Evolutionary conservation across 2,888 invertebrate species (phyloP).

Genomic region (Dermolepida albohirtum): DNA sequence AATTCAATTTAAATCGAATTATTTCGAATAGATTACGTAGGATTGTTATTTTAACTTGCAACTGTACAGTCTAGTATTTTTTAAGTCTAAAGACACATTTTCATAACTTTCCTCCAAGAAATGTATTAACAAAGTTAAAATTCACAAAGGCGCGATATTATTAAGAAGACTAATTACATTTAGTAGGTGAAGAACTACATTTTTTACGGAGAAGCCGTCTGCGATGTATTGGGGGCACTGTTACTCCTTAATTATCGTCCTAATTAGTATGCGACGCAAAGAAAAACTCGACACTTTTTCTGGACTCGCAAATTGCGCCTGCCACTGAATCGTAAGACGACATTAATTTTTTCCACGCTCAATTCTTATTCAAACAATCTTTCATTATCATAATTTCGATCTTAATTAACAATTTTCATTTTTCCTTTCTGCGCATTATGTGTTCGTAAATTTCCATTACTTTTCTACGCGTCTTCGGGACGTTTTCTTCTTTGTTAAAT

Average conservation of each 20-base stretch:
- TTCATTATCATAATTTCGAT: constrained; percentile 4
- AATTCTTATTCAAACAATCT: constrained; percentile 17
- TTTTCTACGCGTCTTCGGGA: not conserved
- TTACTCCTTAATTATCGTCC: constrained; percentile 9
- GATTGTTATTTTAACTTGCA: too few relatives aligned
- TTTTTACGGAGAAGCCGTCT: not conserved
- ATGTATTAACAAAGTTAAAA: not conserved
- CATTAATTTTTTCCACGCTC: constrained; percentile 13
- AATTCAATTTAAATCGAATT: too few relatives aligned
- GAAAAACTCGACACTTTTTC: constrained; percentile 12
- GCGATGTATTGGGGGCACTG: not conserved
- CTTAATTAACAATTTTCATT: constrained; percentile 10
- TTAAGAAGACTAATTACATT: constrained; percentile 3
- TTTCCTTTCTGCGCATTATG: not conserved
- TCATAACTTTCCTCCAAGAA: not conserved
- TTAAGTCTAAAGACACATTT: too few relatives aligned
- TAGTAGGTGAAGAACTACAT: constrained; percentile 2
- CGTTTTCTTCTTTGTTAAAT: not conserved
- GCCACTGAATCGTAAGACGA: constrained; percentile 6
- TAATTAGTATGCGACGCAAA: constrained; percentile 3
- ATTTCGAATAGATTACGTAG: too few relatives aligned
- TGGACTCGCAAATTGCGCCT: constrained; percentile 10
- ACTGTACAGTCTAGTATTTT: too few relatives aligned
- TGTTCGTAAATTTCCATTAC: not conserved
- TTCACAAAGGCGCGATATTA: not conserved